These are phyloP conservation scores for Vireo altiloquus DNA, from an alignment of 2,113 vertebrate species.

Conservation along the genomic window DNA sequence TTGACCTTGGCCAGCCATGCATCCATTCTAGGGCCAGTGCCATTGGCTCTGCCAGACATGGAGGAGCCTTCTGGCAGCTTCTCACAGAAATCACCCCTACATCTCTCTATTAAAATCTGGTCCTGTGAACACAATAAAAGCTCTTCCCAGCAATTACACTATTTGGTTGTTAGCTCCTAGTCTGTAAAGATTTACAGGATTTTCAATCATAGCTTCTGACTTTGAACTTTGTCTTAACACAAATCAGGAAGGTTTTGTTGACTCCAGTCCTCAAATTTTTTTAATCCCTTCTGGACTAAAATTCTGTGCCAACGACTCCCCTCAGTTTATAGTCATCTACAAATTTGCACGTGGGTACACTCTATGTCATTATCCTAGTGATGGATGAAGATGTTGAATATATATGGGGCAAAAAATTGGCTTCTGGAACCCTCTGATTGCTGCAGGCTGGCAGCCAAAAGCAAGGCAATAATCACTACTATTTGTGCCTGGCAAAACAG, in stretches of 20 bases:
- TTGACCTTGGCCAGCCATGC: background rate
- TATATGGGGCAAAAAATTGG: background rate
- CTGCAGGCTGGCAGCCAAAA: background rate
- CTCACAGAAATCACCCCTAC: background rate
- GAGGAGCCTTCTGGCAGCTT: background rate
- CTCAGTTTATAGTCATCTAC: background rate
- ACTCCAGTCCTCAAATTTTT: background rate
- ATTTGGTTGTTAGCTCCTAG: background rate
- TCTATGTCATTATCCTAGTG: background rate
- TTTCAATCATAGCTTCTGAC: background rate
- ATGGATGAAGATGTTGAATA: background rate
- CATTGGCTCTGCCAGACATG: background rate
- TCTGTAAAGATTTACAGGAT: background rate
- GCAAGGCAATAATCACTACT: background rate
- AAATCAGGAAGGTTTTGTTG: background rate
- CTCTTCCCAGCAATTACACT: background rate
- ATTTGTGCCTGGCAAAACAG: fast-evolving
- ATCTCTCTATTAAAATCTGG: background rate
- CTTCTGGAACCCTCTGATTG: background rate
- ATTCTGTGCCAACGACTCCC: background rate
- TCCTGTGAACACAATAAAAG: background rate
- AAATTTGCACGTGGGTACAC: background rate
- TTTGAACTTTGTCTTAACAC: background rate
- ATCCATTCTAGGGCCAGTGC: background rate
- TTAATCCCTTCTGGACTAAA: background rate